phyloP scores from a whole-genome alignment of 2,113 vertebrate species.

The Sebastes schlegelii region DNA sequence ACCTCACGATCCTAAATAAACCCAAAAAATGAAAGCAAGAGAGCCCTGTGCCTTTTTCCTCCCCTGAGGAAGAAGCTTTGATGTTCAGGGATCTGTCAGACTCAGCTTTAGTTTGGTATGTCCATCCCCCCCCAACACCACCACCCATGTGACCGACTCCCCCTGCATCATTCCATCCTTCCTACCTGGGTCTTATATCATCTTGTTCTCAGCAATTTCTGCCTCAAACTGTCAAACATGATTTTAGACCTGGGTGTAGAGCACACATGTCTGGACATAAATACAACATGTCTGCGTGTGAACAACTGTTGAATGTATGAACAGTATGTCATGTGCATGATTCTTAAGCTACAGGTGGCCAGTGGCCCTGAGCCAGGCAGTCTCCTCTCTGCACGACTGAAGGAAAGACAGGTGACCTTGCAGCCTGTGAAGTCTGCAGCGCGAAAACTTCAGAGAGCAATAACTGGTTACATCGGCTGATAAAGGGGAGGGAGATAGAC shows the following conservation, averaged over 20 bases:
- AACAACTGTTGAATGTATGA: conserved; percentile 13
- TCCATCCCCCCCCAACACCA: conserved; percentile 18
- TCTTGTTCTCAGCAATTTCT: conserved; percentile 1
- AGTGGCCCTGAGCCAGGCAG: conserved; percentile 45
- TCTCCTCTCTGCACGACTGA: conserved; percentile 15
- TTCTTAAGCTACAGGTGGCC: conserved; percentile 62
- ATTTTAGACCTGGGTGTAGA: not conserved
- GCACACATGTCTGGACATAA: not conserved
- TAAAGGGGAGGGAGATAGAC: conserved; percentile 51
- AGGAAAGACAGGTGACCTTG: conserved; percentile 71
- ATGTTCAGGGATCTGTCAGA: conserved; percentile 72
- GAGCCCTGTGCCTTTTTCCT: conserved; percentile 9
- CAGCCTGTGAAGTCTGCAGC: conserved; percentile 67
- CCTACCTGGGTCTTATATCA: conserved; percentile 27
- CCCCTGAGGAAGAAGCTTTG: conserved; percentile 70
- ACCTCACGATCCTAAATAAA: conserved; percentile 25
- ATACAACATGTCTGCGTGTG: conserved; percentile 14
- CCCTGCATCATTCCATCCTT: conserved; percentile 38
- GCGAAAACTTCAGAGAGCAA: conserved; percentile 63
- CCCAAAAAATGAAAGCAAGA: conserved; percentile 31
- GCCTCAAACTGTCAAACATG: not conserved
- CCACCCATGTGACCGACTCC: conserved; percentile 1
- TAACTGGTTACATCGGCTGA: conserved; percentile 65
- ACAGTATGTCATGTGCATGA: conserved; percentile 3
- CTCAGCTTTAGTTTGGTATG: conserved; percentile 57